A percentile compares a stretch with the other conserved stretches of the same genome.
These are phyloP conservation scores for Cephus runcator DNA, from an alignment of 2,888 invertebrate genomes.

Conservation along the genomic window DNA sequence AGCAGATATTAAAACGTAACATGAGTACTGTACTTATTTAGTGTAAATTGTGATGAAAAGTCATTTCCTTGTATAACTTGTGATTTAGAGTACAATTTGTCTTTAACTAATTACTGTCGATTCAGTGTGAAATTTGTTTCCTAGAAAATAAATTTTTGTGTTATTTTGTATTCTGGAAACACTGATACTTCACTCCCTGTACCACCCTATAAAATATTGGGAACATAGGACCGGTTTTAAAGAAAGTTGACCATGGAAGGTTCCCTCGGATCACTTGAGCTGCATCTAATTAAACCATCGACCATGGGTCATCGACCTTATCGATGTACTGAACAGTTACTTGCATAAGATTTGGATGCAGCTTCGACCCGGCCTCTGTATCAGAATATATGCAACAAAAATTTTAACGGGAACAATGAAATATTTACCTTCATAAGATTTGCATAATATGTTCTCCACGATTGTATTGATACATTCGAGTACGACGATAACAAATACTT, in stretches of 20 bases:
- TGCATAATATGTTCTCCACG: neutral
- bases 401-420: neutral
- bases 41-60: neutral
- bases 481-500: neutral
- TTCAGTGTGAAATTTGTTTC: neutral
- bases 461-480: neutral
- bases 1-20: neutral
- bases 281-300: conserved; percentile 15
- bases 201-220: conserved; percentile 22
- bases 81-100: neutral
- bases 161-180: neutral
- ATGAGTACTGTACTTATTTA: neutral
- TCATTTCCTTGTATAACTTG: neutral
- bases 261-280: conserved; percentile 6
- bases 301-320: neutral
- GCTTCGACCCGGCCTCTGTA: neutral
- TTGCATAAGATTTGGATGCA: neutral
- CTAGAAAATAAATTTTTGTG: neutral
- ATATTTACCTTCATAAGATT: neutral
- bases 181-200: neutral
- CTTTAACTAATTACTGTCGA: neutral
- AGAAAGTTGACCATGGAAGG: conserved; percentile 33
- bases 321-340: neutral
- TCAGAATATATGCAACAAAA: neutral
- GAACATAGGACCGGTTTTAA: conserved; percentile 46